Evolutionary conservation across 2,113 vertebrate genomes (phyloP).

Genomic region (Carettochelys insculpta): DNA sequence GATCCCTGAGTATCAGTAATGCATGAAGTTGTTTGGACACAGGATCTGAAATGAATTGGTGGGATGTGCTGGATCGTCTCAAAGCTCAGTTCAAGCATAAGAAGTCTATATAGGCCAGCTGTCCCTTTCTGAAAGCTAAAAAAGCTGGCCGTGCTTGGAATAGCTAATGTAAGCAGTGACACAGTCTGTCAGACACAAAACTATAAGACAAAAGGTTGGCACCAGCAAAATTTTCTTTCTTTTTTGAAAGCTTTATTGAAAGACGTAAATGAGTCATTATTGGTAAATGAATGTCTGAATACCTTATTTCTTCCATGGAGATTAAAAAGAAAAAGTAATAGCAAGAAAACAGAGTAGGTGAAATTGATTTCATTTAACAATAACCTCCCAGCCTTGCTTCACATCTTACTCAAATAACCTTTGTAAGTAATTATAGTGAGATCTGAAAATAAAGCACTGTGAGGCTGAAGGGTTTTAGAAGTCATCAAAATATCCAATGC

Average conservation of each 20-base stretch:
- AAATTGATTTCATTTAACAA: constrained; percentile 70
- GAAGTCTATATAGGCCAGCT: constrained; percentile 8
- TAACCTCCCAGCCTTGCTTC: constrained; percentile 48
- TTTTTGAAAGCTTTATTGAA: neutral
- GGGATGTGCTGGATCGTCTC: neutral
- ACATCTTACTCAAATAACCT: constrained; percentile 53
- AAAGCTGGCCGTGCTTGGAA: neutral
- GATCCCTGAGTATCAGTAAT: neutral
- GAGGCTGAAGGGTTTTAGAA: constrained; percentile 55
- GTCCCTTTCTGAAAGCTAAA: neutral
- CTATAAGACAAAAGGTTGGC: neutral
- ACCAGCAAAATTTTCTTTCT: neutral
- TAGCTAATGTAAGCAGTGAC: neutral
- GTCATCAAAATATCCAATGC: constrained; percentile 58
- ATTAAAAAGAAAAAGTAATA: constrained; percentile 60
- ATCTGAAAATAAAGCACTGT: constrained; percentile 63
- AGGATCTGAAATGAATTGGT: constrained; percentile 7
- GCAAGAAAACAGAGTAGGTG: constrained; percentile 32
- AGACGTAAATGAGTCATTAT: constrained; percentile 16
- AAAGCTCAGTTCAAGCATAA: neutral
- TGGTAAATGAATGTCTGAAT: constrained; percentile 44
- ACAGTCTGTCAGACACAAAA: neutral
- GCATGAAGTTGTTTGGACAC: neutral
- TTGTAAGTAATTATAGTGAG: constrained; percentile 58
- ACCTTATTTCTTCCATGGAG: constrained; percentile 40